These are phyloP conservation scores for Kryptolebias marmoratus DNA, from an alignment of 2,113 vertebrate genomes.

Conservation along the genomic window DNA sequence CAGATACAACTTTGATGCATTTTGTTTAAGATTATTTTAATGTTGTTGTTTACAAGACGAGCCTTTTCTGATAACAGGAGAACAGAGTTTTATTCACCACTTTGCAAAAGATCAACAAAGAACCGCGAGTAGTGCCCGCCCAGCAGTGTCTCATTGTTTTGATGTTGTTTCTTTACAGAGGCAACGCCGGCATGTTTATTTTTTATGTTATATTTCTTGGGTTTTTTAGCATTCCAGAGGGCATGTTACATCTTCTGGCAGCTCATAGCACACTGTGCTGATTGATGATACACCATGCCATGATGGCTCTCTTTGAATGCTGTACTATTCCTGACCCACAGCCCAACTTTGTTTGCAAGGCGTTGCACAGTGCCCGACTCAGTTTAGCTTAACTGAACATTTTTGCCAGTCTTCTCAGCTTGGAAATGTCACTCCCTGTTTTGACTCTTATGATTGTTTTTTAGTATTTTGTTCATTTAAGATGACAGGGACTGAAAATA, in stretches of 20 bases:
- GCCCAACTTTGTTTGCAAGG: slow-evolving; percentile 26
- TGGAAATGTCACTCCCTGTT: not conserved
- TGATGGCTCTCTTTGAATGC: slow-evolving; percentile 32
- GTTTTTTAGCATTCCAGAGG: slow-evolving; percentile 29
- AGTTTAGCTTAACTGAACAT: not conserved
- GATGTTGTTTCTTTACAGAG: slow-evolving; percentile 21
- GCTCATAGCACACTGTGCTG: slow-evolving; percentile 34
- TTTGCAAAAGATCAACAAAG: not conserved
- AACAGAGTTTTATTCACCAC: not conserved
- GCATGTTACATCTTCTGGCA: slow-evolving; percentile 26
- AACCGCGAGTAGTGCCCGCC: not conserved
- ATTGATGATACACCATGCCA: slow-evolving; percentile 49
- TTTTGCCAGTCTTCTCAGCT: not conserved
- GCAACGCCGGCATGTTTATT: slow-evolving; percentile 5
- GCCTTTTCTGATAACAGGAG: not conserved
- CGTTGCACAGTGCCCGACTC: slow-evolving; percentile 18
- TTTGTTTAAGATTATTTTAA: slow-evolving; percentile 2
- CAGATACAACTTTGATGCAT: slow-evolving; percentile 1
- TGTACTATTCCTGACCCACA: slow-evolving; percentile 36
- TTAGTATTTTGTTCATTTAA: not conserved
- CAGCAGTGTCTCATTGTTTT: not conserved
- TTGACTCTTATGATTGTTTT: not conserved
- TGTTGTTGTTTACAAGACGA: not conserved
- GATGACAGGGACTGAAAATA: not conserved
- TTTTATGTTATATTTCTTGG: slow-evolving; percentile 19